Base-by-base conservation (phyloP, 2,797 vertebrate species). In the Ceyx erithaca region DNA sequence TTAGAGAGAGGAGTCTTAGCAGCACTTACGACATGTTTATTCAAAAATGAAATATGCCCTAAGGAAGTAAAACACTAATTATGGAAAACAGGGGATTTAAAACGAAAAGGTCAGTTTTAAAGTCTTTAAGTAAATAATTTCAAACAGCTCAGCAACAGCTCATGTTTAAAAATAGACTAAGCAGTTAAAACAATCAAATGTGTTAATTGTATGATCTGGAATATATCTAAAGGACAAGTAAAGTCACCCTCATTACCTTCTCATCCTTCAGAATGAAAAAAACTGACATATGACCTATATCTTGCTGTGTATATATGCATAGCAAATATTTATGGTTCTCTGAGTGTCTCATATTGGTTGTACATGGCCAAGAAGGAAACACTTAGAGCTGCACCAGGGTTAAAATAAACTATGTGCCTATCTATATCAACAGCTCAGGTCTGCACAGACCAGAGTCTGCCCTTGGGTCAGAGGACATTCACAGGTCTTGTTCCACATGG, bases 21-120 rank as follows among this genome's bases (percentile, higher is more conserved):
- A 94, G 79, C 81, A 87, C 84, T 95, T 92, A 90, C 52, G 84
- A 72, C 61, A 71, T 87, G 79, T 82, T 95, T 95, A 92, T 87
- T 92, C 84, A 94, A 92, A 94, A 94, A 89, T 54, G 19, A 95
- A 90, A 92, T 71, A 94, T 85, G 64, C 68, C 86, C 54, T 46
- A 80, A 49, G 92, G 88, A 88, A 91, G 16, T 85, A 94, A 92
- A 90, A 40, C 37, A 77, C 31, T 28, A 73, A 40, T 85, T 85
- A 77, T 10, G 37, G 52, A 89, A 85, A 90, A 70, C 68, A 25
- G 25, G 52, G 61, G 61, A 89, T 87, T 94, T 80, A 73, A 95
- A 95, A 92, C 77, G 77, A 92, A 93, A 89, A 89, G 64, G 79
- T 87, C 84, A 31, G 45, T 77, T 90, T 92, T 77, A 85, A 94